Conservation (phyloP, 35 echinoderm and acorn worm genomes). For the Apostichopus californicus region DNA sequence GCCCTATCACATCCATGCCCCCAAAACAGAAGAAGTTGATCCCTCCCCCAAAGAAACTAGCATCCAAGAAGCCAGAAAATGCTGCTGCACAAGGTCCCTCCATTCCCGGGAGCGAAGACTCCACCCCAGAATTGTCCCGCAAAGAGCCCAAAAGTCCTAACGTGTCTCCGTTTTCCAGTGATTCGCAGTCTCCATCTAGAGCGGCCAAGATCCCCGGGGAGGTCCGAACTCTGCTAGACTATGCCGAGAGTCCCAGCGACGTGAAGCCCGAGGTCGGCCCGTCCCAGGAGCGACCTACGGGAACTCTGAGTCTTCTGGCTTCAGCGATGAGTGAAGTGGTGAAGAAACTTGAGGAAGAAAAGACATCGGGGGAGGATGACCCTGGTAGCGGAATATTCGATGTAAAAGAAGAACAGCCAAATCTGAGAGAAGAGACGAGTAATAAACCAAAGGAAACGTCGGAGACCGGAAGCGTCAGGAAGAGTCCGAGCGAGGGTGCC, state of each 20-base stretch:
- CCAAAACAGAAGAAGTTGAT: slow-evolving; percentile 73
- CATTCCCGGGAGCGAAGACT: slow-evolving; percentile 5
- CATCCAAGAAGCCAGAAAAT: slow-evolving; percentile 19
- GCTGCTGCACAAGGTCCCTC: not conserved
- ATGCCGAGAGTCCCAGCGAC: slow-evolving; percentile 33
- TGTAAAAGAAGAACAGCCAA: not conserved
- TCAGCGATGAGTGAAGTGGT: slow-evolving; percentile 55
- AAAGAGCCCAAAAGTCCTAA: not conserved
- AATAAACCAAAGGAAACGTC: not conserved
- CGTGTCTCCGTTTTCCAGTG: slow-evolving; percentile 21
- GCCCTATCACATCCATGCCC: slow-evolving; percentile 68
- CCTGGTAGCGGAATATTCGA: not conserved
- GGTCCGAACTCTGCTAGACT: slow-evolving; percentile 56
- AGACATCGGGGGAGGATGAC: slow-evolving; percentile 5
- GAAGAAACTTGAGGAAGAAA: slow-evolving; percentile 48
- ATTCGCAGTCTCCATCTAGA: slow-evolving; percentile 40
- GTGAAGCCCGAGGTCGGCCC: not conserved
- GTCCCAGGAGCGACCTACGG: not conserved
- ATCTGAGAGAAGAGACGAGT: not conserved
- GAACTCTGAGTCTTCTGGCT: slow-evolving; percentile 17
- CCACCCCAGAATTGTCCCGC: not conserved
- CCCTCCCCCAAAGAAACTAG: slow-evolving; percentile 45
- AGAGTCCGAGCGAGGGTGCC: not conserved
- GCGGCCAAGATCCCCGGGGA: not conserved
- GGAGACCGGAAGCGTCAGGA: not conserved